Evolutionary conservation across 2,113 vertebrate species (phyloP).

Genomic region (Sphyrna mokarran): DNA sequence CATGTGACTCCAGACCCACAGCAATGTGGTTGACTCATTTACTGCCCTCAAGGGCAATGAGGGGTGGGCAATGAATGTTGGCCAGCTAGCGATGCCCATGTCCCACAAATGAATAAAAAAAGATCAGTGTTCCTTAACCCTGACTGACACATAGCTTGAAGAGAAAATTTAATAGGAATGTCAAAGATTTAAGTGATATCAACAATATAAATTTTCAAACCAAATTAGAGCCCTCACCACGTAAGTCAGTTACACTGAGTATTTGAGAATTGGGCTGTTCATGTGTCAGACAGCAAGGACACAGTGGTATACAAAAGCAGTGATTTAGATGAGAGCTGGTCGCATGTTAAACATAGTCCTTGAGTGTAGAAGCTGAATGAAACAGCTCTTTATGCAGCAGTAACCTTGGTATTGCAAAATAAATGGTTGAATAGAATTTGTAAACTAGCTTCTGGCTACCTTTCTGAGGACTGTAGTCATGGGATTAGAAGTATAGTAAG

Average conservation of each 20-base stretch:
- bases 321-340: not conserved
- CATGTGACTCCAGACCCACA: too few species aligned
- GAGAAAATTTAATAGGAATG: not conserved
- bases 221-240: not conserved
- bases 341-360: not conserved
- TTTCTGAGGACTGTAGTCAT: not conserved
- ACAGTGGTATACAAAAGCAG: not conserved
- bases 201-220: not conserved
- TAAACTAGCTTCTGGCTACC: not conserved
- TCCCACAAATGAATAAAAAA: too few species aligned
- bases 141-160: not conserved
- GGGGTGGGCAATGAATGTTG: too few species aligned
- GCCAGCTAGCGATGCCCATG: too few species aligned
- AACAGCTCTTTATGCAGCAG: not conserved
- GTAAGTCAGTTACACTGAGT: not conserved
- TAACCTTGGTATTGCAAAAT: conserved; percentile 9
- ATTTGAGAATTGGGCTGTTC: not conserved
- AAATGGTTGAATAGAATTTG: conserved; percentile 11
- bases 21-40: too few species aligned
- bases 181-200: not conserved
- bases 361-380: conserved; percentile 6
- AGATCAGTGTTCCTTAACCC: too few species aligned
- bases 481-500: not conserved
- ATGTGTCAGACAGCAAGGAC: not conserved
- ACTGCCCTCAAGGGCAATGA: too few species aligned